Evolutionary conservation across 2,113 vertebrate species (phyloP).

Genomic region (Bambusicola thoracicus): DNA sequence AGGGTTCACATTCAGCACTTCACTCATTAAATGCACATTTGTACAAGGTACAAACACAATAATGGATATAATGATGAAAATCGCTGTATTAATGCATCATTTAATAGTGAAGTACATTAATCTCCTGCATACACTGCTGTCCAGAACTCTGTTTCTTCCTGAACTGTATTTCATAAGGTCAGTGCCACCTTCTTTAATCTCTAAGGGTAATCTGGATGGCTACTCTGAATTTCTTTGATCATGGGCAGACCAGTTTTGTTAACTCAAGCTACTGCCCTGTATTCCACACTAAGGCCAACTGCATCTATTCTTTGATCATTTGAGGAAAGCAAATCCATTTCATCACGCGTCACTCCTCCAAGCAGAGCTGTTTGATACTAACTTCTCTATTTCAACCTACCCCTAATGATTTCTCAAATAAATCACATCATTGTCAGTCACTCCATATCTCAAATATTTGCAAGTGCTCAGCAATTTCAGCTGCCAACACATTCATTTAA

Average conservation of each 20-base stretch:
- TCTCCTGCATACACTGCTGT: not conserved
- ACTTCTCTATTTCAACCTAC: slow-evolving; percentile 20
- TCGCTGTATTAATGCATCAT: not conserved
- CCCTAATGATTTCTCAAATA: slow-evolving; percentile 35
- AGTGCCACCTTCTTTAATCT: slow-evolving; percentile 20
- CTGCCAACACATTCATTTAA: slow-evolving; percentile 59
- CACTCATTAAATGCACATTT: slow-evolving; percentile 28
- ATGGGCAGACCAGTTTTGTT: not conserved
- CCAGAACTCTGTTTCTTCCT: not conserved
- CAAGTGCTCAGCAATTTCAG: slow-evolving; percentile 47
- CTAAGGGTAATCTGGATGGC: not conserved
- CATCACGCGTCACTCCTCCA: not conserved
- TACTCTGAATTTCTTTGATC: slow-evolving; percentile 37
- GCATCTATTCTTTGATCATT: not conserved
- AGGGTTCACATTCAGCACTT: slow-evolving; percentile 5
- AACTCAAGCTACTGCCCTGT: not conserved
- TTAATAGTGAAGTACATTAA: slow-evolving; percentile 10
- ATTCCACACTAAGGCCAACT: not conserved
- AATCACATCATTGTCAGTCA: slow-evolving; percentile 33
- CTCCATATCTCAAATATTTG: slow-evolving; percentile 36
- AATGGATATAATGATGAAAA: slow-evolving; percentile 19
- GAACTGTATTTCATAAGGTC: slow-evolving; percentile 5
- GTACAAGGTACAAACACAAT: slow-evolving; percentile 36
- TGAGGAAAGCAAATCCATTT: not conserved
- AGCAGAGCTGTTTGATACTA: not conserved